Conservation (phyloP, 2,797 vertebrate genomes). For the Amblyraja radiata region DNA sequence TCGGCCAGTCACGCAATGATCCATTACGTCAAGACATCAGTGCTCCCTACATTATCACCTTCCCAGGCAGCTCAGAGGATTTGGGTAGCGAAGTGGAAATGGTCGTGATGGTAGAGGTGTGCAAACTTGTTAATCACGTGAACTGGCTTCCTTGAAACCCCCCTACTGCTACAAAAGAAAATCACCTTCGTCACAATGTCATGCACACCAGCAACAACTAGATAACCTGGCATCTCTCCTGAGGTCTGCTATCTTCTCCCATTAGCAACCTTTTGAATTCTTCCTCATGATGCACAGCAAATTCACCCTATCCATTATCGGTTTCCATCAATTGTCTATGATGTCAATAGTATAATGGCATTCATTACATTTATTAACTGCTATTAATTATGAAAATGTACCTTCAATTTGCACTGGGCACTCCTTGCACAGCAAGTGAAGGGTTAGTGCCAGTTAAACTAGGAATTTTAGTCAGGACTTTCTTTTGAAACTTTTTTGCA, state of each 20-base stretch:
- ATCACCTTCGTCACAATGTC: not conserved
- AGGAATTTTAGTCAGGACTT: not conserved
- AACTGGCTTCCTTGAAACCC: not conserved
- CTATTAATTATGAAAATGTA: not conserved
- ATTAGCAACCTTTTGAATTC: not conserved
- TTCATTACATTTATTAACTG: not conserved
- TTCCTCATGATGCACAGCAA: not conserved
- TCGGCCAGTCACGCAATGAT: not conserved
- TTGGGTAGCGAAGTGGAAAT: not conserved
- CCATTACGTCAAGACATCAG: not conserved
- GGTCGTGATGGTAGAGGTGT: not conserved
- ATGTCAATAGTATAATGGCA: no score
- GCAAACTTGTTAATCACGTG: not conserved
- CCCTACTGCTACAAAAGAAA: not conserved
- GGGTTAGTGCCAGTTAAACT: not conserved
- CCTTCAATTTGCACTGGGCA: not conserved
- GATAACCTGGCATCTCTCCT: not conserved
- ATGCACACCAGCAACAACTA: not conserved
- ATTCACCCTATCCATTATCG: not conserved
- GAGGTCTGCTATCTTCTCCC: constrained; percentile 2
- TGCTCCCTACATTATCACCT: not conserved
- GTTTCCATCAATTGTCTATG: not conserved
- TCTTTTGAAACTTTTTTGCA: not conserved
- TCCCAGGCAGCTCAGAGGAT: not conserved
- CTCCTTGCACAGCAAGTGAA: not conserved